Evolutionary conservation across 2,797 vertebrate genomes (phyloP), one percentile per base, ranked within the genome.

Genomic region (Sebastes umbrosus): DNA sequence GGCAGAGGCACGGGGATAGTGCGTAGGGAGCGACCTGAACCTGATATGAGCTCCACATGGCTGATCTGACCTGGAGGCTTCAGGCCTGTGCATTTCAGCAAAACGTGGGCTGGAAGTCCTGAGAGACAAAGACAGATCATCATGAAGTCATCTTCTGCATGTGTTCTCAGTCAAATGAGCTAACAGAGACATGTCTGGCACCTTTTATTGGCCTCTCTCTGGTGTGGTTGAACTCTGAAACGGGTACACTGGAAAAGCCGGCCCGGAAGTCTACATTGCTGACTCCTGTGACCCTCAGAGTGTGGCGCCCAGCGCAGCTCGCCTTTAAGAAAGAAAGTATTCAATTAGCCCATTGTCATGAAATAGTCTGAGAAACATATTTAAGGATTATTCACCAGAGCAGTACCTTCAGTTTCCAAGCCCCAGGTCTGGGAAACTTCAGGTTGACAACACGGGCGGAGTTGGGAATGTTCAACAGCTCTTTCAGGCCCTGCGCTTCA

Each of bases 391-490:
- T 79, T 79, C 50, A 52, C 3, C 0, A 27, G 22, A 62, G 6
- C n/a, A 16, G 29, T 94, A 99, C 98, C 97, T 96, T 99, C 80
- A 99, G 92, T 54, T 89, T 95, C 98, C 98, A 99, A 0, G 87
- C 91, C 65, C 98, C 98, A 1, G 98, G 96, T 84, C 94, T 91
- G 4, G 96, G 95, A 64, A 97, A 97, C 90, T 98, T 98, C 63
- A 99, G 79, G 5, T 96, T 97, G 84, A 99, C 95, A 6, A 99
- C 96, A 69, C 94, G 76, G 73, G 97, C 98, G 0, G 98, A 99
- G 93, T 99, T 97, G 32, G 97, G 98, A 89, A 99, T 99, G 91
- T 93, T 97, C 79, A 99, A 87, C 39, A 99, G 96, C 50, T 98
- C 96, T 27, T 93, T 96, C 70, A 99, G 96, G 29, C 97, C 98